Base-by-base conservation (phyloP, 2,888 invertebrate species). In the Microctonus hyperodae region DNA sequence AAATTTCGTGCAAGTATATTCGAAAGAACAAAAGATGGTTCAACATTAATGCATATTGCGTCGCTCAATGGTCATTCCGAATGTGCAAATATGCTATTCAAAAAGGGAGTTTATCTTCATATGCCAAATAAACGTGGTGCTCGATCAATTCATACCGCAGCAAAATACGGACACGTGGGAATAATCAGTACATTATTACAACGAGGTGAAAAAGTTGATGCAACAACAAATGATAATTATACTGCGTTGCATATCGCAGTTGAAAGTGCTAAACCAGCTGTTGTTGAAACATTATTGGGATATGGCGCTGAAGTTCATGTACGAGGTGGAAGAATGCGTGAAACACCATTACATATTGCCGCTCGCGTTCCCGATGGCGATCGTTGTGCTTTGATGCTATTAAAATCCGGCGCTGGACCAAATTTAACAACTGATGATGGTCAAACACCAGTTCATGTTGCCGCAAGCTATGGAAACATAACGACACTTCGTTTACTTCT, bases 51-150 rank as follows among this genome's bases (percentile, higher is more conserved):
- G 94, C 99, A 99, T 84, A 97, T 99, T 70, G 98, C 99, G 0
- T 97, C 98, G 0, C 87, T 96, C 70, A 96, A 95, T 81, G 98
- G 99, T 0, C 98, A 98, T 84, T 96, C 98, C 0, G 98, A 98
- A 79, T 98, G 98, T 77, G 98, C 98, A 55, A 93, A 97, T 87
- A 97, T 97, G 90, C 92, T 99, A 70, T 95, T 99, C 85, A 97
- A 97, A 85, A 97, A 98, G 83, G 99, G 99, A 11, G 98, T 99
- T 40, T 98, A 98, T 74, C 88, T 99, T 23, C 97, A 98, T 83
- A 99, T 99, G 98, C 98, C 99, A 70, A 99, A 99, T 85, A 99
- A 98, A 89, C 92, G 89, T 72, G 99, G 99, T 28, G 98, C 98
- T 0, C 89, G 98, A 68, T 97, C 98, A 82, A 94, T 99, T 72